Evolutionary conservation across 2,888 invertebrate genomes (phyloP).

Genomic region (Thymelicus lineola): DNA sequence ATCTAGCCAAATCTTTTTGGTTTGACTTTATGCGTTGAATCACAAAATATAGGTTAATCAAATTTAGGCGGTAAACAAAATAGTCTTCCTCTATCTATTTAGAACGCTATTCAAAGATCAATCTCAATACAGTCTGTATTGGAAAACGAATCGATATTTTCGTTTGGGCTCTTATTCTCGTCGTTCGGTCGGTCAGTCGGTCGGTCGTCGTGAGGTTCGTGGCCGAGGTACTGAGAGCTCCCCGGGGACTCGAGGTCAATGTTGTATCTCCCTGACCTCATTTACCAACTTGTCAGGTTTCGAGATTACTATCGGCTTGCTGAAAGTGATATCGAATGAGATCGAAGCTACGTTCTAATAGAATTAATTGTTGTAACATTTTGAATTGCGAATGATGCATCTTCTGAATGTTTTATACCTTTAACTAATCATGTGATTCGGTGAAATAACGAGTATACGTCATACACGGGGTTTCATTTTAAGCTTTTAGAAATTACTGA

Average conservation of each 20-base stretch:
- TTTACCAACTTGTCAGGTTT: constrained; percentile 5
- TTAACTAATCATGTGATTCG: too few species aligned
- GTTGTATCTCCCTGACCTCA: constrained; percentile 11
- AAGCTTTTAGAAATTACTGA: too few species aligned
- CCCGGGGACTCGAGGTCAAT: constrained; percentile 3
- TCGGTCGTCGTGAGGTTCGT: constrained; percentile 16
- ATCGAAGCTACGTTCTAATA: not conserved
- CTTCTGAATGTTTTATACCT: too few species aligned
- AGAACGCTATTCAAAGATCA: not conserved
- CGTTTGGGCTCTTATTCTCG: constrained; percentile 10
- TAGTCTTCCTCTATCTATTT: not conserved
- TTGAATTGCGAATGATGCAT: not conserved
- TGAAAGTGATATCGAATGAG: not conserved
- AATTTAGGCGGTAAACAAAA: too few species aligned
- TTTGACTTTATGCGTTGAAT: too few species aligned
- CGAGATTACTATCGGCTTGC: constrained; percentile 8
- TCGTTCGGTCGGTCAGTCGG: not conserved
- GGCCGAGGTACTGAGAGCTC: not conserved
- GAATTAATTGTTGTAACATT: not conserved
- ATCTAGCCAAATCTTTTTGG: too few species aligned
- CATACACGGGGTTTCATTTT: too few species aligned
- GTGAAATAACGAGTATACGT: too few species aligned
- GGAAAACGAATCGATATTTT: constrained; percentile 17
- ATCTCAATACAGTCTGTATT: not conserved
- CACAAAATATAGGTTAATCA: too few species aligned